A percentile compares a stretch with the other conserved stretches of the same genome.
These are phyloP conservation scores for Myrmecophaga tridactyla DNA, from an alignment of 2,113 vertebrate genomes.

Conservation along the genomic window DNA sequence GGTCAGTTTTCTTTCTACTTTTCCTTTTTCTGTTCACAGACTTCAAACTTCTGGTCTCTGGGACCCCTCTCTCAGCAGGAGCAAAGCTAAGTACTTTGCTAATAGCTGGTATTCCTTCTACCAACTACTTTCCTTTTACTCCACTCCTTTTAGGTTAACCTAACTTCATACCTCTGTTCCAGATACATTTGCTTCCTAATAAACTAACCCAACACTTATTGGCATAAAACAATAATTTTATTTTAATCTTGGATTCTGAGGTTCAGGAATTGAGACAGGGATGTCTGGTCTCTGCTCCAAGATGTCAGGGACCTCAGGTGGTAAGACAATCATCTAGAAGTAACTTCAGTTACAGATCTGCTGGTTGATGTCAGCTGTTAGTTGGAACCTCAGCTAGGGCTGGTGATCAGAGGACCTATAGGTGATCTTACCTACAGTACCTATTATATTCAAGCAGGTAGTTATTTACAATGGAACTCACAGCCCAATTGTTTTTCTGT, in stretches of 20 bases:
- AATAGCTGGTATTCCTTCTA: not conserved
- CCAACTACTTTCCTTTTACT: not conserved
- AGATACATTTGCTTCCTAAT: not conserved
- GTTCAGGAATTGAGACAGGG: not conserved
- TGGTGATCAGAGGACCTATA: not conserved
- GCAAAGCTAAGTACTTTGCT: slow-evolving; percentile 6
- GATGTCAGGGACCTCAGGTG: not conserved
- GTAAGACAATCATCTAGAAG: not conserved
- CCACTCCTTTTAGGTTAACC: not conserved
- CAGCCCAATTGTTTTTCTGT: not conserved
- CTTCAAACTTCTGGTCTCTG: not conserved
- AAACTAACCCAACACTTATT: not conserved
- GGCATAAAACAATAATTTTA: not conserved
- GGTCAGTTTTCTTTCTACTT: not conserved
- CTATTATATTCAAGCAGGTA: not conserved
- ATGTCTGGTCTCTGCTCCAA: not conserved
- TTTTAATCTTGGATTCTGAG: not conserved
- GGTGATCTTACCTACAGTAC: not conserved
- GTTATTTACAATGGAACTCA: not conserved
- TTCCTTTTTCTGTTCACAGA: not conserved
- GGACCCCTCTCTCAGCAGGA: not conserved
- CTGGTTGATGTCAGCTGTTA: not conserved
- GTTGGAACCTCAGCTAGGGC: not conserved
- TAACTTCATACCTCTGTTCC: not conserved
- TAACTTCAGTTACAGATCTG: not conserved